Evolutionary conservation across 2,113 vertebrate genomes (phyloP).

Genomic region (Lophochroa leadbeateri): DNA sequence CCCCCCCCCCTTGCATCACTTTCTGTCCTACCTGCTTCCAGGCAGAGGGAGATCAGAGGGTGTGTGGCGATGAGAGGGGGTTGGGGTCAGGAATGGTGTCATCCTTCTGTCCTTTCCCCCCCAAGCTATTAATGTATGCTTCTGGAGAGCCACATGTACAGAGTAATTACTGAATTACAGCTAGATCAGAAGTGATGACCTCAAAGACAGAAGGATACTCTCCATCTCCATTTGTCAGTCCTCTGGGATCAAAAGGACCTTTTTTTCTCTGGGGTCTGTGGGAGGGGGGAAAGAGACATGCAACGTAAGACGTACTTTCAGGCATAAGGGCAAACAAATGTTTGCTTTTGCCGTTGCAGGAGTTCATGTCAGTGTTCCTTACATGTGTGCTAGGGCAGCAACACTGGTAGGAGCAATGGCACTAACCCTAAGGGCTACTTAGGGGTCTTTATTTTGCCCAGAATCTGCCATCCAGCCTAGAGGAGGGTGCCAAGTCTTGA

Average conservation of each 20-base stretch:
- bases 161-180: conserved; percentile 25
- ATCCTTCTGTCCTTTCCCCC: background rate
- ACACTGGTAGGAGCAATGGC: background rate
- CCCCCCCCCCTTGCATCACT: background rate
- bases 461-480: background rate
- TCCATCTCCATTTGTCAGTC: conserved; percentile 43
- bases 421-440: background rate
- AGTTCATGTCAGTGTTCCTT: background rate
- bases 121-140: background rate
- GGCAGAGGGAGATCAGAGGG: background rate
- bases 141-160: background rate
- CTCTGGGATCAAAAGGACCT: background rate
- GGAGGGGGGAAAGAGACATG: background rate
- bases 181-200: conserved; percentile 57
- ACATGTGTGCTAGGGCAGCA: background rate
- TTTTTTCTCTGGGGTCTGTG: background rate
- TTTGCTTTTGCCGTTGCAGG: background rate
- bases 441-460: background rate
- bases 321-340: rapidly evolving
- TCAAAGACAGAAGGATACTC: conserved; percentile 15
- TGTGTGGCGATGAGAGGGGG: background rate
- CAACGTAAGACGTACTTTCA: background rate
- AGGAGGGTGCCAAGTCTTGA: background rate
- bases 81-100: background rate
- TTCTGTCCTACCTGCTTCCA: background rate